Percentiles rank a stretch among this genome's conserved stretches.
phyloP scores from a whole-genome alignment of 2,888 invertebrate species.

The Syrista parreyssii region DNA sequence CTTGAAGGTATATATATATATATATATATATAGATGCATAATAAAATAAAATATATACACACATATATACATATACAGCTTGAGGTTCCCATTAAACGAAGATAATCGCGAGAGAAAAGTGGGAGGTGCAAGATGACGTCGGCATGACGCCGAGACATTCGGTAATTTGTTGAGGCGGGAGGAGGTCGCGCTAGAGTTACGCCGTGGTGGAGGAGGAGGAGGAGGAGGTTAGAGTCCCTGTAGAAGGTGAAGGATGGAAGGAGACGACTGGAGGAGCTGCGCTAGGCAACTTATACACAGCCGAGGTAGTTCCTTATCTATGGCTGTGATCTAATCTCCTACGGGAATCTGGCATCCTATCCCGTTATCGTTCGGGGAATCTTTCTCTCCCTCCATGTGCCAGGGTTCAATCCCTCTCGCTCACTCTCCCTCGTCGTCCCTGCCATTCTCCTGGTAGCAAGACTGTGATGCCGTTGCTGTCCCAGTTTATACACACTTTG shows the following conservation, averaged over 20 bases:
- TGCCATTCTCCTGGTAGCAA: slow-evolving; percentile 14
- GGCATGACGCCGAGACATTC: slow-evolving; percentile 21
- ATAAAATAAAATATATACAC: too few relatives aligned
- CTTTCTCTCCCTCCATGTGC: slow-evolving; percentile 33
- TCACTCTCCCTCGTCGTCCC: slow-evolving; percentile 25
- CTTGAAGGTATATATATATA: background rate
- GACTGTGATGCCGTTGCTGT: slow-evolving; percentile 33
- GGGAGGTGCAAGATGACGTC: slow-evolving; percentile 13
- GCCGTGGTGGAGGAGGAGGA: slow-evolving; percentile 7
- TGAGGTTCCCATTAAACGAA: background rate
- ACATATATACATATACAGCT: background rate
- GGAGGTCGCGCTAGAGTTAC: slow-evolving; percentile 17
- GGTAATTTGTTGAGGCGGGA: slow-evolving; percentile 22
- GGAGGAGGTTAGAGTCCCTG: background rate
- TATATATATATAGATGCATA: too few relatives aligned
- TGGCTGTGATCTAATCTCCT: slow-evolving; percentile 59
- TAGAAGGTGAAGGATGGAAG: slow-evolving; percentile 28
- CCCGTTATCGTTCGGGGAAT: slow-evolving; percentile 57
- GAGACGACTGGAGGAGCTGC: slow-evolving; percentile 9
- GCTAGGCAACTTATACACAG: slow-evolving; percentile 38
- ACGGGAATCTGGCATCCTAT: slow-evolving; percentile 64
- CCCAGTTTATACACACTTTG: slow-evolving; percentile 62
- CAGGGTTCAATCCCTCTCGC: background rate
- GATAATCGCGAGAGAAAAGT: background rate
- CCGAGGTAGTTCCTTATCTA: slow-evolving; percentile 52